These are phyloP conservation scores for Macrosiphum euphorbiae DNA, from an alignment of 2,888 invertebrate species.

Conservation along the genomic window DNA sequence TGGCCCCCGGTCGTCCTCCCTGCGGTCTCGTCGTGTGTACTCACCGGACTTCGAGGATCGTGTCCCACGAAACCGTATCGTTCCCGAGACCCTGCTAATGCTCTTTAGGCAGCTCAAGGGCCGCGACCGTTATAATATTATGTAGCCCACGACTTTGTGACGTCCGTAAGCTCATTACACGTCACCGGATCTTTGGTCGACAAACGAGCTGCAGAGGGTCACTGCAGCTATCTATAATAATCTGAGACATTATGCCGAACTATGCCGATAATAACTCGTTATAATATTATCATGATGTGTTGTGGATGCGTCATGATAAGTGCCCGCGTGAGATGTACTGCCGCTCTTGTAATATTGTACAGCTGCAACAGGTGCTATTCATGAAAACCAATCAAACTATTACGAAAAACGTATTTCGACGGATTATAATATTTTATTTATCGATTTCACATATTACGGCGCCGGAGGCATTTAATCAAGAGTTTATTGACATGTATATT, in stretches of 20 bases:
- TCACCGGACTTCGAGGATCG: neutral
- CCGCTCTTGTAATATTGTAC: neutral
- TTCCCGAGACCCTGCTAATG: constrained; percentile 21
- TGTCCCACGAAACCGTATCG: constrained; percentile 49
- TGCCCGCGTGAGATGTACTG: too few relatives aligned
- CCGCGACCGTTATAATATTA: neutral
- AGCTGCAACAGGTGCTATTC: neutral
- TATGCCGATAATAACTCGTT: neutral
- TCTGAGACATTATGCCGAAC: neutral
- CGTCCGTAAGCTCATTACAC: constrained; percentile 39
- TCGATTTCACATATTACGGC: neutral
- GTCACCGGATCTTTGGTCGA: too few relatives aligned
- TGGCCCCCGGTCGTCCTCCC: neutral
- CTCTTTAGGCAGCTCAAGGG: constrained; percentile 35
- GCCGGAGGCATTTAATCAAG: neutral
- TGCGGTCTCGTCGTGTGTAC: neutral
- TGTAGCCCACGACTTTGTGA: neutral
- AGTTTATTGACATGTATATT: neutral
- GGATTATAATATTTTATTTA: neutral
- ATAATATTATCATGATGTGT: too few relatives aligned
- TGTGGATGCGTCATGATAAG: neutral
- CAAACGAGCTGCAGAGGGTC: too few relatives aligned
- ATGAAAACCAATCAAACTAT: neutral
- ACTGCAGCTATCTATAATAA: too few relatives aligned
- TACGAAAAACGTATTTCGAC: neutral